Evolutionary conservation across 2,888 invertebrate species (phyloP), one percentile per base, ranked within the genome.

Genomic region (Sinotaia quadrata): DNA sequence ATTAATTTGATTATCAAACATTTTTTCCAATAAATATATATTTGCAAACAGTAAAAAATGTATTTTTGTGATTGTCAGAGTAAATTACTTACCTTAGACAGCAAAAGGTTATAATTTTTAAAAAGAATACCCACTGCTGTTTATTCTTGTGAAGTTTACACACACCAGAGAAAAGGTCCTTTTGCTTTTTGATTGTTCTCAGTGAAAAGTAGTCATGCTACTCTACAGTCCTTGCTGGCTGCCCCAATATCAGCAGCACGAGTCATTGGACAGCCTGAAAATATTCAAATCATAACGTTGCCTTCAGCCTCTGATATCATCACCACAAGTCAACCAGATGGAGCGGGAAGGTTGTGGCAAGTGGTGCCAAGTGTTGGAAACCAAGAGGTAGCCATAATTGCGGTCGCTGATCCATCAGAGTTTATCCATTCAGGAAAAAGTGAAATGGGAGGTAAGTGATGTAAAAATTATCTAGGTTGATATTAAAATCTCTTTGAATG

Each of bases 271-370:
- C 72, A 76, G 15, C 75, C 76, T 41, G 80, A 80, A 18, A 79
- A 79, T 4, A 82, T 84, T 56, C 85, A 84, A 74, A 82, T 85
- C 27, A 81, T 85, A 62, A 79, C 83, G 33, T 75, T 84, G 56
- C 74, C 81, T 8, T 77, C 75, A 34, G 72, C 82, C 2, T 72
- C 78, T 15, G 81, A 81, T 44, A 66, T 84, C 5, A 52, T 81
- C 24, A 73, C 77, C n/a, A 68, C 75, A 54, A 67, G 60, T 34
- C 69, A 75, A 8, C 59, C 74, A 3, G 78, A 78, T 56, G 69
- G 72, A 0, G 66, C 71, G 18, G 80, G 79, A 0, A 69, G 75
- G 10, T 71, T 84, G 15, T 81, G 83, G 80, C 85, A 85, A 65
- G 76, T 84, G 37, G 75, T 85, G 33, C 82, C 77, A 2, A 70